phyloP scores from a whole-genome alignment of 2,113 vertebrate genomes.

The Zonotrichia leucophrys region DNA sequence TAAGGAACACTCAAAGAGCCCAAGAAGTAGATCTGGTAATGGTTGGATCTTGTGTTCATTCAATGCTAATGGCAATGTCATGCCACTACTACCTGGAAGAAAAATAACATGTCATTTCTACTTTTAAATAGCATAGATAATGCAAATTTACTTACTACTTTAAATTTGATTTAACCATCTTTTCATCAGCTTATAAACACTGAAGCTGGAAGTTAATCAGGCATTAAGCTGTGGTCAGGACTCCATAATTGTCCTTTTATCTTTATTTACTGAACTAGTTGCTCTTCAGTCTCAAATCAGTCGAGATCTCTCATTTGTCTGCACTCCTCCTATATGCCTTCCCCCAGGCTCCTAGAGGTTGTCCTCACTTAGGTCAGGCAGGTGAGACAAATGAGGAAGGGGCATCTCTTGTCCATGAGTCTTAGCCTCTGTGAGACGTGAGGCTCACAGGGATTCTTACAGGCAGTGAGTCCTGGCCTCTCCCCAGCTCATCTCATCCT shows the following conservation, averaged over 20 bases:
- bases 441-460: not conserved
- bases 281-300: not conserved
- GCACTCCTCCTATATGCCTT: not conserved
- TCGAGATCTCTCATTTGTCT: not conserved
- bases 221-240: not conserved
- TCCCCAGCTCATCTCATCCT: not conserved
- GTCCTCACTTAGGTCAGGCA: not conserved
- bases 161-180: not conserved
- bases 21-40: not conserved
- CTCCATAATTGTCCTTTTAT: not conserved
- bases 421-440: not conserved
- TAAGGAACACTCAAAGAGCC: not conserved
- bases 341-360: not conserved
- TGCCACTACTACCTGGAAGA: not conserved
- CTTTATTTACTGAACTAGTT: not conserved
- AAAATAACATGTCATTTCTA: not conserved
- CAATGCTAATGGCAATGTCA: not conserved
- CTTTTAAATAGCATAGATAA: not conserved
- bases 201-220: not conserved
- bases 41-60: not conserved
- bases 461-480: not conserved
- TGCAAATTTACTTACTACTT: not conserved
- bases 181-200: not conserved
- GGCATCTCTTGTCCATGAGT: not conserved
- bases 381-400: not conserved